A percentile compares a stretch with the other conserved stretches of the same genome.
phyloP scores from a whole-genome alignment of 2,888 invertebrate species.

The Unio pictorum region DNA sequence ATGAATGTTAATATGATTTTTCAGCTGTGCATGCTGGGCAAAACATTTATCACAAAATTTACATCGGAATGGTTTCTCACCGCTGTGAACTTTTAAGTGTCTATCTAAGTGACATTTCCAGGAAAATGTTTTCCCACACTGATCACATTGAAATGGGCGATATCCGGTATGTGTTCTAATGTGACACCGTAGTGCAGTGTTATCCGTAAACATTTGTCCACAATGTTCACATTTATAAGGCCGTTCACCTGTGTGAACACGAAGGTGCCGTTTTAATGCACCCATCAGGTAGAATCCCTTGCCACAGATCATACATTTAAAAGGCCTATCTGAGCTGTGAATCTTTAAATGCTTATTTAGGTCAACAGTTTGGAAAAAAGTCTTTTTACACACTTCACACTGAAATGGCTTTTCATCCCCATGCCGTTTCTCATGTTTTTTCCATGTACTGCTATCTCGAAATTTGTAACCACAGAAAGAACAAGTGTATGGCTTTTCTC shows the following conservation, averaged over 20 bases:
- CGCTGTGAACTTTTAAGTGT: conserved; percentile 93
- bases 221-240: conserved; percentile 77
- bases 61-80: conserved; percentile 90
- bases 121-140: conserved; percentile 97
- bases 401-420: conserved; percentile 11
- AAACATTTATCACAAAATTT: conserved; percentile 85
- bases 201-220: conserved; percentile 92
- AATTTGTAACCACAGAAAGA: conserved; percentile 16
- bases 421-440: conserved; percentile 18
- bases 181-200: conserved; percentile 87
- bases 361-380: conserved; percentile 15
- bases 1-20: conserved; percentile 84
- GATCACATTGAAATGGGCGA: conserved; percentile 84
- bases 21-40: conserved; percentile 92
- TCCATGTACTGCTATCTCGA: conserved; percentile 19
- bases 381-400: conserved; percentile 18
- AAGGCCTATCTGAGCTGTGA: conserved; percentile 93
- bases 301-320: conserved; percentile 93
- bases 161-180: conserved; percentile 63
- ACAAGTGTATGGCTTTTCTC: conserved; percentile 22
- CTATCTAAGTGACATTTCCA: conserved; percentile 94
- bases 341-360: conserved; percentile 93
- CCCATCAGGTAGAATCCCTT: conserved; percentile 92
- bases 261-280: conserved; percentile 93
- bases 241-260: conserved; percentile 81